phyloP scores from a whole-genome alignment of 2,113 vertebrate species.

The Seriola rivoliana region DNA sequence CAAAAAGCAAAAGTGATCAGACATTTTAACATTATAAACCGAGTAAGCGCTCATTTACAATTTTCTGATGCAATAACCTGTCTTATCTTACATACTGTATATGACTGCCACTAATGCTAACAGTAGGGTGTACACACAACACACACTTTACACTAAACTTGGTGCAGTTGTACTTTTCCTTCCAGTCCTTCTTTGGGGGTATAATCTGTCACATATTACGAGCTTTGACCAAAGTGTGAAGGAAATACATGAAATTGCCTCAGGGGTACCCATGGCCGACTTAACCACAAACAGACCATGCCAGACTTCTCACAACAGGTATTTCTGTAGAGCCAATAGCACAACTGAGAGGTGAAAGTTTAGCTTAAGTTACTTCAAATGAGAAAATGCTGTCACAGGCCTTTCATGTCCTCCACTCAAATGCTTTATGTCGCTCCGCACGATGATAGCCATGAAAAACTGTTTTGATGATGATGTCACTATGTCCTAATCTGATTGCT shows the following conservation, averaged over 20 bases:
- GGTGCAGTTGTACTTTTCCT: conserved; percentile 34
- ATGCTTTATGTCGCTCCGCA: conserved; percentile 43
- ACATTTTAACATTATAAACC: background rate
- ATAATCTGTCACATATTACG: conserved; percentile 81
- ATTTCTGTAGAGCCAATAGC: conserved; percentile 76
- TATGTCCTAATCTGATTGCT: conserved; percentile 83
- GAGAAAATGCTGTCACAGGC: conserved; percentile 83
- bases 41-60: background rate
- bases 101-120: conserved; percentile 10
- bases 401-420: conserved; percentile 83
- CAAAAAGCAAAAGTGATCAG: background rate
- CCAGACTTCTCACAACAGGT: conserved; percentile 81
- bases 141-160: conserved; percentile 37
- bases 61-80: background rate
- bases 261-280: conserved; percentile 74
- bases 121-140: background rate
- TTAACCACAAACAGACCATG: conserved; percentile 87
- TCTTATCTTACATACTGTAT: background rate
- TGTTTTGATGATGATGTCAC: conserved; percentile 84
- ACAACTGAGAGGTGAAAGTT: conserved; percentile 74
- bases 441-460: conserved; percentile 78
- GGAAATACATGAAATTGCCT: conserved; percentile 81
- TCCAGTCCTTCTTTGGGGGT: conserved; percentile 59
- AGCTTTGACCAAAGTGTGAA: conserved; percentile 84
- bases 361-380: conserved; percentile 87